Evolutionary conservation across 2,113 vertebrate genomes (phyloP), one percentile per base, ranked within the genome.

Genomic region (Lagopus muta): DNA sequence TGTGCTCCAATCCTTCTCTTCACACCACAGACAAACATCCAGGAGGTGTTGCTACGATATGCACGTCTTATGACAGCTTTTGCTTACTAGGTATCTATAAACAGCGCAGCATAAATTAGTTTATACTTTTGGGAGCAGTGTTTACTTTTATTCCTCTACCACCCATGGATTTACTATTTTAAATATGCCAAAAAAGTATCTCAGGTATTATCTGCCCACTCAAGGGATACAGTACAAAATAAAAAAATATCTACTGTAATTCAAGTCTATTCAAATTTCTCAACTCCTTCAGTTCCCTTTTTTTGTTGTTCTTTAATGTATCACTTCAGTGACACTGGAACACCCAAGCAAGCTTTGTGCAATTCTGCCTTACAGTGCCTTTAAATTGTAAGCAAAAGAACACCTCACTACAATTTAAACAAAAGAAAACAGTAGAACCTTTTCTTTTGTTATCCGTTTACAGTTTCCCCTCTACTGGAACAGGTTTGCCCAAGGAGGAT

Each of bases 1-100:
- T 28, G 30, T 2, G 87, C 83, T 80, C 58, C 74, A 58, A 2
- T 47, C 62, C 50, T 69, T 69, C 73, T 38, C 75, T 45, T 58
- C 74, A 36, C 1, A 0, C 45, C 8, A 69, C 72, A 84, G 71
- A 62, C 34, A 30, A 74, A 50, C 61, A 25, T 1, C 2, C 4
- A 71, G 82, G 58, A 80, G 64, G 36, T 36, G 57, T 8, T 80
- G 76, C 72, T 55, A 72, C 8, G 72, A 74, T 28, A 13, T 4
- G 34, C 50, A 24, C 0, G 0, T 28, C 58, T 72, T 3, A 1
- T 61, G 78, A 38, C 52, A 79, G 54, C n/a, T 36, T 24, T 40
- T 42, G n/a, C 74, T 66, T 66, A 52, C 42, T 17, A 28, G n/a
- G 65, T 11, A 15, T 8, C 48, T n/a, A 11, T 48, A 89, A 70